Percentiles rank a stretch among this genome's conserved stretches.
These are phyloP conservation scores for Zosterops borbonicus DNA, from an alignment of 2,113 vertebrate species.

Conservation along the genomic window DNA sequence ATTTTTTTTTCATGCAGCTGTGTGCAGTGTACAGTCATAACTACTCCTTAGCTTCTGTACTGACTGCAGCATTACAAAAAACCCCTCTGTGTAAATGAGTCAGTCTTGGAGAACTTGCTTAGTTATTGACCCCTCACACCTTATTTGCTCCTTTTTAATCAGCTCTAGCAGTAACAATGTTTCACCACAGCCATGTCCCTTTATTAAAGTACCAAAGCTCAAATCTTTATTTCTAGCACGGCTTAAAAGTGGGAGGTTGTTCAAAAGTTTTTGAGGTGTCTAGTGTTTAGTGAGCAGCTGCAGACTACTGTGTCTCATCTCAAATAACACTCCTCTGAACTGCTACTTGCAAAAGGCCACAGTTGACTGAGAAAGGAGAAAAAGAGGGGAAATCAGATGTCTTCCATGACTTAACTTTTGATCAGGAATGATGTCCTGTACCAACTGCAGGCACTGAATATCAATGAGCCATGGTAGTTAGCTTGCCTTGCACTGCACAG, in stretches of 20 bases:
- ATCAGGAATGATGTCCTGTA: background rate
- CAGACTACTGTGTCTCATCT: background rate
- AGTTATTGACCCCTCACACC: background rate
- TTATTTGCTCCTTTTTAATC: background rate
- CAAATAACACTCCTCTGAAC: background rate
- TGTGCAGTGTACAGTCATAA: background rate
- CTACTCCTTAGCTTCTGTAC: background rate
- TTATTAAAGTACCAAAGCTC: background rate
- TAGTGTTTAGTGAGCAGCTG: background rate
- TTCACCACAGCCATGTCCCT: background rate
- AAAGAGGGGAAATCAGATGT: background rate
- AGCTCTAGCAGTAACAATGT: background rate
- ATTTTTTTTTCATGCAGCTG: background rate
- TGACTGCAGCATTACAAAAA: background rate
- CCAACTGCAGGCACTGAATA: accelerated
- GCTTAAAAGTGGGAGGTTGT: background rate
- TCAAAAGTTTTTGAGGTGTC: background rate
- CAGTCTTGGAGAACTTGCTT: background rate
- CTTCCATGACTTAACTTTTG: background rate
- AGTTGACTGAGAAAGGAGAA: background rate
- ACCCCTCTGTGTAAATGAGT: background rate
- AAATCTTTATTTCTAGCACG: background rate
- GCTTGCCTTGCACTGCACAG: background rate
- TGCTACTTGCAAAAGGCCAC: background rate
- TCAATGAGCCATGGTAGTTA: background rate